Base-by-base conservation (phyloP, 2,113 vertebrate species). In the Acrocephalus kingi region DNA sequence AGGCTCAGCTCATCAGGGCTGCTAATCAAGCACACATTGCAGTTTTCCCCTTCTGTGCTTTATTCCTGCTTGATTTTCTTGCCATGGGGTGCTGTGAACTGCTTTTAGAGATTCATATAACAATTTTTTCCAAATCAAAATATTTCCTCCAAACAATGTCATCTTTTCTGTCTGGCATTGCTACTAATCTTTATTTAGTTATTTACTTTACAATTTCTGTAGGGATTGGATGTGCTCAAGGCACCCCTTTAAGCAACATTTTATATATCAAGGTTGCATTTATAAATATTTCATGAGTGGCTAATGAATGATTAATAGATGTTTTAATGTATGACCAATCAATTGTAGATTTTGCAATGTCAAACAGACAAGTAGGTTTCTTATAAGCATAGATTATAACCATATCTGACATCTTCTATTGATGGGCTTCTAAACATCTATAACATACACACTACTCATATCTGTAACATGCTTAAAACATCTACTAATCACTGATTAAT, bases 261-360 rank as follows among this genome's bases (percentile, higher is more conserved):
- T 96, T 92, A 96, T 96, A 96, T 96, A 97, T 96, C 94, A 96
- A 97, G 87, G 87, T 95, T 96, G 64, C 95, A 94, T 96, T 97
- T 96, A 96, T 96, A 92, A 97, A 96, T 96, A 96, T 48, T 96
- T 96, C 76, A 96, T 97, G 94, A 95, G 94, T 71, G 63, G 68
- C 75, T 97, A 96, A 97, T 96, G 95, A 97, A 96, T 96, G 94
- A 96, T 96, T 96, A 97, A 96, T 96, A 93, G 85, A 74, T 93
- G 87, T 92, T 97, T 95, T 96, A 97, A 96, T 97, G 87, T 94
- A 95, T 94, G 91, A 90, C 71, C 75, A 97, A 94, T 96, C 94
- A 97, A 96, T 96, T 90, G 85, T 61, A 91, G 93, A 77, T 96
- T 93, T 96, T 8, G 6, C 90, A 83, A 46, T 10, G 4, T 88